These are phyloP conservation scores for Chorisops tibialis DNA, from an alignment of 2,888 invertebrate species.

Conservation along the genomic window DNA sequence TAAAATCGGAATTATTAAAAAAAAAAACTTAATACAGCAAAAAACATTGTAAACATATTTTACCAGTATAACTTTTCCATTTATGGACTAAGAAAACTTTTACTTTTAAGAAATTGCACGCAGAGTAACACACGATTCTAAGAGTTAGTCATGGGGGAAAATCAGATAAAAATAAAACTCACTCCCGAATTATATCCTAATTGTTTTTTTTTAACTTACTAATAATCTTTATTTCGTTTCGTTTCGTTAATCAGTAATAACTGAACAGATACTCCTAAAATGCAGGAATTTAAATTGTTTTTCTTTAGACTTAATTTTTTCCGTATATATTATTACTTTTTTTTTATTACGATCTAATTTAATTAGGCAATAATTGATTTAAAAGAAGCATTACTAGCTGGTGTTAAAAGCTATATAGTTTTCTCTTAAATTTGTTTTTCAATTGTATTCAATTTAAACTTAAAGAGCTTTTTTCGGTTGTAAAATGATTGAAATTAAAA, in stretches of 20 bases:
- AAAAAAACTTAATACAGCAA: too few relatives aligned
- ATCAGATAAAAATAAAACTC: slow-evolving; percentile 18
- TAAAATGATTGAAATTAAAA: neutral
- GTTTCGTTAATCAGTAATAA: slow-evolving; percentile 46
- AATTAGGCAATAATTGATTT: slow-evolving; percentile 14
- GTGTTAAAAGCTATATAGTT: slow-evolving; percentile 4
- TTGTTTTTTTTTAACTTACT: slow-evolving; percentile 22
- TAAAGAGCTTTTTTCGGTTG: neutral
- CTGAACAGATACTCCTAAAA: slow-evolving; percentile 51
- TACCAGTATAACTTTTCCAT: too few relatives aligned
- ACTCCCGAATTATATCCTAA: slow-evolving; percentile 11
- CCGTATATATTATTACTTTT: neutral
- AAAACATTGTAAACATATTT: too few relatives aligned
- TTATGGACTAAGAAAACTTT: too few relatives aligned
- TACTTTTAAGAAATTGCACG: too few relatives aligned
- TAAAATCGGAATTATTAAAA: too few relatives aligned
- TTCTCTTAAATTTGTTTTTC: neutral
- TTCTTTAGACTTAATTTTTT: neutral
- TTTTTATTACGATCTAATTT: neutral
- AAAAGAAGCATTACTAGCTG: slow-evolving; percentile 24
- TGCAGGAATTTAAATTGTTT: neutral
- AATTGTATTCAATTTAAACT: neutral
- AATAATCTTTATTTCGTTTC: slow-evolving; percentile 20
- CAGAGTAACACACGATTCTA: too few relatives aligned
- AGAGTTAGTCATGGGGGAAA: too few relatives aligned